Conservation (phyloP, 2,888 invertebrate genomes). For the Blera fallax region DNA sequence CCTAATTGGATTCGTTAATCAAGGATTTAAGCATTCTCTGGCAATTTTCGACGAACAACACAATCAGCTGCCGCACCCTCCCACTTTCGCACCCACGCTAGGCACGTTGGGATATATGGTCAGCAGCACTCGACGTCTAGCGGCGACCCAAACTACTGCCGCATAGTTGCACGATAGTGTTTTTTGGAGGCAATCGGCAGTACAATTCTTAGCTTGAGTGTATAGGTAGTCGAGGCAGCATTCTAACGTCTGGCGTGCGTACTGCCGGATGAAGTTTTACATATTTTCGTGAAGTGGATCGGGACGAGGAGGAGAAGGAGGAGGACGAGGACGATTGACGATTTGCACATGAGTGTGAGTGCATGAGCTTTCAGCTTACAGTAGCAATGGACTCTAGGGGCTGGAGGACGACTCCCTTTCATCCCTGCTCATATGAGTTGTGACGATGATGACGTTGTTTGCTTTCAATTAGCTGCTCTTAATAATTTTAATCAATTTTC, state of each 20-base stretch:
- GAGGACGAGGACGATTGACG: conserved; percentile 49
- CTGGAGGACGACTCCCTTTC: conserved; percentile 1
- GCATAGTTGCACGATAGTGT: conserved; percentile 45
- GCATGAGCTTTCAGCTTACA: background rate
- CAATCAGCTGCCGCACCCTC: conserved; percentile 57
- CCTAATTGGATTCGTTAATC: conserved; percentile 77
- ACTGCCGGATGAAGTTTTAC: conserved; percentile 59
- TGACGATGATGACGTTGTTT: conserved; percentile 72
- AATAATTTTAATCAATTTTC: conserved; percentile 73
- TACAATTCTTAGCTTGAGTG: conserved; percentile 44
- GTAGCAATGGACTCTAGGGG: background rate
- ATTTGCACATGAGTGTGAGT: conserved; percentile 35
- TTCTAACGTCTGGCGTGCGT: conserved; percentile 57
- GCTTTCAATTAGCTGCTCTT: conserved; percentile 72
- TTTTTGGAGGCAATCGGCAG: conserved; percentile 51
- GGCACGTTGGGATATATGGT: conserved; percentile 32
- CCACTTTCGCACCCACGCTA: background rate
- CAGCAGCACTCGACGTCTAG: conserved; percentile 55
- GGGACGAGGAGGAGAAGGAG: conserved; percentile 24
- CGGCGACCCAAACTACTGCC: conserved; percentile 41
- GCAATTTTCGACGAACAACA: conserved; percentile 74
- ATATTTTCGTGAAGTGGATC: conserved; percentile 26
- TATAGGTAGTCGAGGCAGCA: conserved; percentile 14
- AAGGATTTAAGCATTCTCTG: conserved; percentile 77
- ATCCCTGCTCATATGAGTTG: conserved; percentile 53